Percentiles rank a stretch among this genome's conserved stretches.
These are phyloP conservation scores for Rallus crepitans DNA, from an alignment of 2,797 vertebrate species.

Conservation along the genomic window DNA sequence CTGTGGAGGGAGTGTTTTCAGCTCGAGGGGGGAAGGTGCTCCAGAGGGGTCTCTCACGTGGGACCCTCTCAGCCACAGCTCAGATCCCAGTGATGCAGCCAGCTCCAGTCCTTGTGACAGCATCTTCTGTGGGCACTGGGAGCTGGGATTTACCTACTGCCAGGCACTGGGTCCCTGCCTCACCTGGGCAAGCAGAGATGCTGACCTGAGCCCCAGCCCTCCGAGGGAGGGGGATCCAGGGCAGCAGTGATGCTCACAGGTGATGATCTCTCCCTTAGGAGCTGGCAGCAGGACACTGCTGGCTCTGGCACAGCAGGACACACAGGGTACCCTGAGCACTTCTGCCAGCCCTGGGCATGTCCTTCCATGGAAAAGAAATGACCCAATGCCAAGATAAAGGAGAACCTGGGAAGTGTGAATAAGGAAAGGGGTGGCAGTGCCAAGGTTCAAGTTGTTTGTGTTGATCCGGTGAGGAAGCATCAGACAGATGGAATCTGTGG, in stretches of 20 bases:
- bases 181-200: not conserved
- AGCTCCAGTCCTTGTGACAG: rapidly evolving
- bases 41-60: not conserved
- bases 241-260: rapidly evolving
- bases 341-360: not conserved
- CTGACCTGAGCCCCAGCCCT: rapidly evolving
- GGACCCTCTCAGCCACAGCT: not conserved
- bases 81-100: not conserved
- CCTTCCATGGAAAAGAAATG: not conserved
- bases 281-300: not conserved
- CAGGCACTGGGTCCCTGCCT: rapidly evolving
- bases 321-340: not conserved
- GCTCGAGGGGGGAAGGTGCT: not conserved
- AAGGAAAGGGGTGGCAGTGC: not conserved
- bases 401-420: not conserved
- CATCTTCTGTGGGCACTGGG: not conserved
- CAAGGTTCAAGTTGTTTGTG: not conserved
- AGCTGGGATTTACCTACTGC: not conserved
- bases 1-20: not conserved
- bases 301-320: not conserved
- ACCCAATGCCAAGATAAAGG: not conserved
- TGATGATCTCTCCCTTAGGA: not conserved
- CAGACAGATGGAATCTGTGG: no score
- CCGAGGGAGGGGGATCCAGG: not conserved
- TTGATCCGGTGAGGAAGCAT: not conserved